phyloP scores from a whole-genome alignment of 2,888 invertebrate species.

The Lamellibrachia satsuma region DNA sequence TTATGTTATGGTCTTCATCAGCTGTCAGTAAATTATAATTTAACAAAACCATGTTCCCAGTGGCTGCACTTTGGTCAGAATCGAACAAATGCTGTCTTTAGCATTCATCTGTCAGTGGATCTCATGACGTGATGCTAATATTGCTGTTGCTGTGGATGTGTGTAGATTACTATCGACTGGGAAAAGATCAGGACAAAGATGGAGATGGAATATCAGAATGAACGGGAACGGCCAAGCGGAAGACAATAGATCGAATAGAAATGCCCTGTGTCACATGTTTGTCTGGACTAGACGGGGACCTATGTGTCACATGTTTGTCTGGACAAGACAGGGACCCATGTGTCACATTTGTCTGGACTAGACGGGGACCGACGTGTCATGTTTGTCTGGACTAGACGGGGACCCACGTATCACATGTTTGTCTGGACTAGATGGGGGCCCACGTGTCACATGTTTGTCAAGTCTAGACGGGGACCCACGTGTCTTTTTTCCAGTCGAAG shows the following conservation, averaged over 20 bases:
- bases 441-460: not conserved
- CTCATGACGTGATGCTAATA: not conserved
- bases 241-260: not conserved
- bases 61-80: no score
- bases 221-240: constrained; percentile 43
- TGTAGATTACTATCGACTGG: constrained; percentile 67
- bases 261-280: not conserved
- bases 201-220: constrained; percentile 63
- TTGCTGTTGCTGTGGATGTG: constrained; percentile 20
- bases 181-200: constrained; percentile 67
- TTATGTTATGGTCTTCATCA: no score
- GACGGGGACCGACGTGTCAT: no score
- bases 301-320: not conserved
- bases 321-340: not conserved
- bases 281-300: not conserved
- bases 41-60: no score
- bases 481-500: not conserved
- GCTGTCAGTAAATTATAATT: no score
- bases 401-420: no score
- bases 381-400: no score
- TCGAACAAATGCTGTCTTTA: no score
- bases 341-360: not conserved
- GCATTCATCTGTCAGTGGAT: no score
- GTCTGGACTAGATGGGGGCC: no score
- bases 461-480: no score